Percentiles rank a stretch among this genome's conserved stretches.
These are phyloP conservation scores for Porites divaricata DNA, from an alignment of 92 coral and sea anemone species.

Conservation along the genomic window DNA sequence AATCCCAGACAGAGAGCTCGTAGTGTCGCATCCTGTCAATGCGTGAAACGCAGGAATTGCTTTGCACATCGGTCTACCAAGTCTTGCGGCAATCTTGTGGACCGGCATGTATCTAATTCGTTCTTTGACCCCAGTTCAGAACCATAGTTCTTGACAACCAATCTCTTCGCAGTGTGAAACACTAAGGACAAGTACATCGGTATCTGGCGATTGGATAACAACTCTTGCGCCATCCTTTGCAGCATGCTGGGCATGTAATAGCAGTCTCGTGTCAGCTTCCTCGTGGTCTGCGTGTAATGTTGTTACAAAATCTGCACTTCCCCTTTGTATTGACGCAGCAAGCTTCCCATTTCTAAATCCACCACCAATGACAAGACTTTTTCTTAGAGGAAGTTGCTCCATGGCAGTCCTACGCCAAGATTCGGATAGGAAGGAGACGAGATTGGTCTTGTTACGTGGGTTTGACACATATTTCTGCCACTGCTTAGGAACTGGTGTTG, in stretches of 20 bases:
- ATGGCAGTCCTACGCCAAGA: background rate
- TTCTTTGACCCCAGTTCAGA: conserved; percentile 19
- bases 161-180: background rate
- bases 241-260: background rate
- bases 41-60: conserved; percentile 15
- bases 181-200: background rate
- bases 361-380: background rate
- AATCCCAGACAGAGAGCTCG: conserved; percentile 8
- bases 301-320: conserved; percentile 3
- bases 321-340: background rate
- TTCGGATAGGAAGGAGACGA: background rate
- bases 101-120: background rate
- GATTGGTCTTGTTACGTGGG: background rate
- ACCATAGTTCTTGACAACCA: conserved; percentile 1
- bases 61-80: background rate
- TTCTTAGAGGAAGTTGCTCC: background rate
- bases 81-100: background rate
- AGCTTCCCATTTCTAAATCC: background rate
- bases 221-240: background rate
- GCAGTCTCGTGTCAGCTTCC: conserved; percentile 17
- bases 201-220: conserved; percentile 13
- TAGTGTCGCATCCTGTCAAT: conserved; percentile 6
- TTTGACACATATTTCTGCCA: background rate
- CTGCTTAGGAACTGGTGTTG: background rate
- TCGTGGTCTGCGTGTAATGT: conserved; percentile 19